These are phyloP conservation scores for Periophthalmus modestus DNA, from an alignment of 2,113 vertebrate species.

Conservation along the genomic window DNA sequence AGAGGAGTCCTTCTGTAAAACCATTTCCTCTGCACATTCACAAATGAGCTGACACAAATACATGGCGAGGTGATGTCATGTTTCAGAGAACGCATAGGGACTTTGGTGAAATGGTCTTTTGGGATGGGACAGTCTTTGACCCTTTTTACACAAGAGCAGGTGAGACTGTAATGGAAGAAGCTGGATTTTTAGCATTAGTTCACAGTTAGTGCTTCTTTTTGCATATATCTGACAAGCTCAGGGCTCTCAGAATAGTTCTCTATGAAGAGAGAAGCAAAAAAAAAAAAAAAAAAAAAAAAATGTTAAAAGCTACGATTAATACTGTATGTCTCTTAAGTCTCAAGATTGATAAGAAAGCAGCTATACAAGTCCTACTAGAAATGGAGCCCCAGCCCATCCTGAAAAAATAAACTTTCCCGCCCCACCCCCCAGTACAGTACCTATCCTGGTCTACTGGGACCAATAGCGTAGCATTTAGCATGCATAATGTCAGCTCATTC, in stretches of 20 bases:
- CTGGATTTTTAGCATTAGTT: conserved; percentile 72
- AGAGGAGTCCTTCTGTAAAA: conserved; percentile 31
- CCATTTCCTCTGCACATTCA: conserved; percentile 1
- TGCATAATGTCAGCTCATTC: conserved; percentile 72
- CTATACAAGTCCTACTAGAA: conserved; percentile 64
- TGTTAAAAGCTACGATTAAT: conserved; percentile 68
- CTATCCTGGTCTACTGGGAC: conserved; percentile 67
- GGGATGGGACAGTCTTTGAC: conserved; percentile 30
- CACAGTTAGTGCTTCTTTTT: conserved; percentile 81
- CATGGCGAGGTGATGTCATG: neutral
- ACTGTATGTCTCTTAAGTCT: conserved; percentile 56
- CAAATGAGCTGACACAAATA: neutral
- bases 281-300: conserved; percentile 33
- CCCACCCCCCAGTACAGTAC: conserved; percentile 69
- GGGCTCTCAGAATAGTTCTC: conserved; percentile 77
- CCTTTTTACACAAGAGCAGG: conserved; percentile 32
- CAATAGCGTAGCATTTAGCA: conserved; percentile 75
- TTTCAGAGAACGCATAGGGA: conserved; percentile 4
- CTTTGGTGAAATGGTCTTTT: conserved; percentile 27
- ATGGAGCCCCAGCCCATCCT: conserved; percentile 56
- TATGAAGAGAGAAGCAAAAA: conserved; percentile 72
- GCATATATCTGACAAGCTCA: conserved; percentile 80
- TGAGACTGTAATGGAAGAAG: conserved; percentile 64
- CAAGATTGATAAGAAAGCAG: conserved; percentile 67
- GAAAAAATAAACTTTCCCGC: conserved; percentile 74